phyloP scores from a whole-genome alignment of 2,888 invertebrate genomes.

The Apamea epomidion region DNA sequence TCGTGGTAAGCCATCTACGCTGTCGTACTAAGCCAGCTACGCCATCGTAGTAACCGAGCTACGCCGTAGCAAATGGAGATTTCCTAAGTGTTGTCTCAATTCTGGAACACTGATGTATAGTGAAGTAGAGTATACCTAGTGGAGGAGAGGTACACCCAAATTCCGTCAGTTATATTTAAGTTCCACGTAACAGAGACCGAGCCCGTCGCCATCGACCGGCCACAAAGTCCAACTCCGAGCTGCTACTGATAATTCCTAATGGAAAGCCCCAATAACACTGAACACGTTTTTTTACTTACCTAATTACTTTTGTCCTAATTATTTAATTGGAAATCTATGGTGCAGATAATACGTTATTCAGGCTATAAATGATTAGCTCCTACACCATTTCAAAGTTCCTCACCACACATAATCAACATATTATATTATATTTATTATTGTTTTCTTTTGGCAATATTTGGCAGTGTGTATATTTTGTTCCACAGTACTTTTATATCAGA shows the following conservation, averaged over 20 bases:
- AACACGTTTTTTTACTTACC: not conserved
- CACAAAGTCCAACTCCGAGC: not conserved
- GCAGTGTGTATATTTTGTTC: too few relatives aligned
- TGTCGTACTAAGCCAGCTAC: not conserved
- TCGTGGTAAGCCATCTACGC: not conserved
- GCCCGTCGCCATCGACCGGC: not conserved
- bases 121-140: not conserved
- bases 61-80: too few relatives aligned
- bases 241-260: not conserved
- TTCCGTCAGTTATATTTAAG: not conserved
- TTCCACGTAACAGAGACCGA: not conserved
- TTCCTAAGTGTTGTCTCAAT: too few relatives aligned
- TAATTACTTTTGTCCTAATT: not conserved
- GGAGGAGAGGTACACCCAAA: not conserved
- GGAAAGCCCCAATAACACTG: not conserved
- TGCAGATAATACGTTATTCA: not conserved
- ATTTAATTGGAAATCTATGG: not conserved
- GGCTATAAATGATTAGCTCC: not conserved
- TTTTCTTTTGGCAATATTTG: too few relatives aligned
- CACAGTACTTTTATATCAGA: too few relatives aligned
- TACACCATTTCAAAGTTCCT: not conserved
- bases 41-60: too few relatives aligned
- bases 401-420: not conserved
- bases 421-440: too few relatives aligned
- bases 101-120: too few relatives aligned